These are phyloP conservation scores for Amblyjoppa proteus DNA, from an alignment of 2,888 invertebrate genomes.

Conservation along the genomic window DNA sequence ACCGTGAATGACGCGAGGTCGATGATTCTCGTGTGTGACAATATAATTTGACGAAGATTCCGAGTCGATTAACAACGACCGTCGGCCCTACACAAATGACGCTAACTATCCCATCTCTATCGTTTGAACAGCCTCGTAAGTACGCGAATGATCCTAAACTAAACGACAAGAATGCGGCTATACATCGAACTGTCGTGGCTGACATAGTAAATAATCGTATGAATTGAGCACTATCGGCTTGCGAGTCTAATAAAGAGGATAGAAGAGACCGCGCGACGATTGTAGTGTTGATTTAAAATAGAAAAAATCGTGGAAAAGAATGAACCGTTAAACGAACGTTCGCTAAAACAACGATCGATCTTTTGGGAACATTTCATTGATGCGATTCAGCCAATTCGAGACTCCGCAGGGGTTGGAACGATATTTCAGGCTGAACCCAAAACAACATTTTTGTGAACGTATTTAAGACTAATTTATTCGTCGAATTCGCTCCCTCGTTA, in stretches of 20 bases:
- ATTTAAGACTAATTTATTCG: constrained; percentile 34
- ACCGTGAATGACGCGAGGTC: constrained; percentile 20
- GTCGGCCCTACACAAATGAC: not conserved
- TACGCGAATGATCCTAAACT: constrained; percentile 73
- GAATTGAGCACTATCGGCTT: constrained; percentile 47
- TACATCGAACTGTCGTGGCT: constrained; percentile 13
- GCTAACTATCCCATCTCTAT: constrained; percentile 33
- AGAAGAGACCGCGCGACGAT: not conserved
- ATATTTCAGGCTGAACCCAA: not conserved
- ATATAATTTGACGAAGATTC: not conserved
- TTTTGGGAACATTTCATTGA: not conserved
- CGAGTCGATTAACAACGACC: not conserved
- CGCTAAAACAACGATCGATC: not conserved
- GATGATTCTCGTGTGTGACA: constrained; percentile 5
- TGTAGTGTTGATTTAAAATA: not conserved
- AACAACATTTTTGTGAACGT: not conserved
- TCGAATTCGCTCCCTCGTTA: constrained; percentile 10
- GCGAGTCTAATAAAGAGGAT: constrained; percentile 3
- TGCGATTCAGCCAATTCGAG: not conserved
- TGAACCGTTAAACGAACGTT: not conserved
- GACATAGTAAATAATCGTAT: constrained; percentile 26
- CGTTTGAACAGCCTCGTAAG: constrained; percentile 67
- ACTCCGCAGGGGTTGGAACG: not conserved
- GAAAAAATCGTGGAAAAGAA: not conserved
- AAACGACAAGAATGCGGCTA: constrained; percentile 43